Evolutionary conservation across 2,888 invertebrate species (phyloP), one percentile per base, ranked within the genome.

Genomic region (Noctua janthe): DNA sequence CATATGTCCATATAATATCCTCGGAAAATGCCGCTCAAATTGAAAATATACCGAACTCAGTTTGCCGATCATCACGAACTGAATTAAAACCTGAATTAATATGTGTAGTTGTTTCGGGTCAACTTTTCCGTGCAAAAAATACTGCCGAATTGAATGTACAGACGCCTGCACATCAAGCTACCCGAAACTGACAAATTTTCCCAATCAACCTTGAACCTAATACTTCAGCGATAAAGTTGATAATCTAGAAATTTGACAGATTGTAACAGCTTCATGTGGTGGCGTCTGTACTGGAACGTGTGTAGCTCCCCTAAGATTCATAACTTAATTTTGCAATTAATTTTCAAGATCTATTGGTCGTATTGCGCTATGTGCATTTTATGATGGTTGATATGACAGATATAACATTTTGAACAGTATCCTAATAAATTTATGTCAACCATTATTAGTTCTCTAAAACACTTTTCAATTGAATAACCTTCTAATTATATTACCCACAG

Each of bases 311-410:
- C 39, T 13, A 39, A 39, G 39, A 71, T 47, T 54, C 4, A 39
- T 15, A 39, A 51, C 7, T 2, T 43, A 20, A n/a, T 71, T 64
- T 66, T n/a, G 6, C 1, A 43, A 54, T 11, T 0, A 43, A 64
- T 62, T 59, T 43, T 49, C 2, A 43, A 20, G n/a, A 69, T 23
- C n/a, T 5, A 59, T 17, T 43, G 56, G 3, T 17, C 1, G 0
- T 51, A 43, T 15, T 51, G 47, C 62, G 69, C 17, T 17, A n/a
- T 13, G 15, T 81, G n/a, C 20, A 20, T 81, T 43, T 64, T 54
- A 64, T 64, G 20, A 54, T 35, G 17, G 29, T 10, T 39, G 35
- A 35, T 39, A n/a, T 20, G 29, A 80, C 66, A 67, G 47, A 23
- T n/a, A 29, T 15, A 35, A 49, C 2, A 13, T 17, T 20, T 39